Percentiles rank a stretch among this genome's conserved stretches.
Conservation (phyloP, 1,140 invertebrate species). For the Cherax destructor region DNA sequence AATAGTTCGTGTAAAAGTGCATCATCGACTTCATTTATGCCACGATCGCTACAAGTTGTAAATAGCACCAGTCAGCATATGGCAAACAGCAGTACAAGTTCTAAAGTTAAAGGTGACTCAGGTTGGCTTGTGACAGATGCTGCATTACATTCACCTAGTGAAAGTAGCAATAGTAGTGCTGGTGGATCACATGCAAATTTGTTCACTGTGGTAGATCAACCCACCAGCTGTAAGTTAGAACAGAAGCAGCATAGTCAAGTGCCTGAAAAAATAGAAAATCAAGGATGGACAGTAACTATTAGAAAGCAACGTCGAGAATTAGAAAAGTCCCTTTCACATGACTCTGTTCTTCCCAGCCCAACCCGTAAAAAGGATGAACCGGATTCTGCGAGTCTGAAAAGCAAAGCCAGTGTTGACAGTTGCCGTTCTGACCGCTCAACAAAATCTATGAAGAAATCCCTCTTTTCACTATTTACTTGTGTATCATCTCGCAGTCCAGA, state of each 20-base stretch:
- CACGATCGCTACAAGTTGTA: constrained; percentile 45
- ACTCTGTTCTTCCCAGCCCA: constrained; percentile 36
- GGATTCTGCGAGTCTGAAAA: constrained; percentile 48
- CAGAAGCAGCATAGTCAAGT: constrained; percentile 4
- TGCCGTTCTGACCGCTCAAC: constrained; percentile 51
- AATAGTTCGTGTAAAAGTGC: not conserved
- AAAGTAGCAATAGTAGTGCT: constrained; percentile 39
- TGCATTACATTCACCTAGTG: constrained; percentile 44
- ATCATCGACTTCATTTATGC: not conserved
- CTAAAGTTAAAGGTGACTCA: constrained; percentile 18
- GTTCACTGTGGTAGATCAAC: constrained; percentile 56
- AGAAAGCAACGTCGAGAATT: constrained; percentile 43
- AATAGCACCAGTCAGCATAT: constrained; percentile 11
- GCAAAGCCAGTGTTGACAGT: constrained; percentile 59
- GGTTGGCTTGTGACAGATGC: constrained; percentile 52
- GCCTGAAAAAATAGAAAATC: constrained; percentile 39
- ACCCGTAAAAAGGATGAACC: constrained; percentile 30
- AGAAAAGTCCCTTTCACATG: constrained; percentile 47
- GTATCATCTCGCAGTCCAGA: constrained; percentile 49
- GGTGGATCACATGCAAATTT: constrained; percentile 4
- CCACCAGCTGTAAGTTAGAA: constrained; percentile 36
- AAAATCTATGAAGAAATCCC: constrained; percentile 56
- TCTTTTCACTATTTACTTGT: constrained; percentile 61
- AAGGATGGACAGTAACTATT: constrained; percentile 53
- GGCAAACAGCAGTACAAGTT: constrained; percentile 1